Conservation (phyloP, 2,888 invertebrate species). For the Aphrophora alni region DNA sequence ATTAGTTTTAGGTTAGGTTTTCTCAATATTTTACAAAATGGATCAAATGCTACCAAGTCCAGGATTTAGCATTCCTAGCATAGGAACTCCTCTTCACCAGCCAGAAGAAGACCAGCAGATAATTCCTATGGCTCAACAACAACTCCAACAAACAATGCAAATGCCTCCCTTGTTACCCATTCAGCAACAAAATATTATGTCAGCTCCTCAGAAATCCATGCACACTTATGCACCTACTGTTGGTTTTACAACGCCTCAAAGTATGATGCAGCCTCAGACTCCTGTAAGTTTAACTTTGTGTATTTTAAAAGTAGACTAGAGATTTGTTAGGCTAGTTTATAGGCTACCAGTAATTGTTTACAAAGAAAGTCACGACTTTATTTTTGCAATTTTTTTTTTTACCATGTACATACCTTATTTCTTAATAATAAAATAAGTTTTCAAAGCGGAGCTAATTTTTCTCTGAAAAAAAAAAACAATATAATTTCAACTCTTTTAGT, state of each 20-base stretch:
- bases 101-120: conserved; percentile 92
- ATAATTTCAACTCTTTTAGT: too few species aligned
- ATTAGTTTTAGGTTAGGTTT: background rate
- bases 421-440: too few species aligned
- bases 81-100: conserved; percentile 88
- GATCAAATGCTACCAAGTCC: conserved; percentile 93
- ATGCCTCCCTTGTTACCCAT: conserved; percentile 68
- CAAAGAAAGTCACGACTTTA: too few species aligned
- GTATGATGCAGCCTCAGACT: conserved; percentile 89
- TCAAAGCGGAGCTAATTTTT: too few species aligned
- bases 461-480: too few species aligned
- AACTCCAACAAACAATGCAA: conserved; percentile 64
- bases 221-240: conserved; percentile 73
- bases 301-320: too few species aligned
- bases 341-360: background rate
- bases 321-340: too few species aligned
- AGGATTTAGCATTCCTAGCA: conserved; percentile 86
- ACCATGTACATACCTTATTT: too few species aligned
- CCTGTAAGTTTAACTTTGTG: conserved; percentile 73
- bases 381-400: too few species aligned
- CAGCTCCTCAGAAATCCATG: conserved; percentile 55
- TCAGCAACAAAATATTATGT: conserved; percentile 67
- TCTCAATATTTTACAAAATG: conserved; percentile 60
- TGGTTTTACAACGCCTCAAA: conserved; percentile 76
- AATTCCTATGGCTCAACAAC: conserved; percentile 80